Percentiles rank a stretch among this genome's conserved stretches.
These are phyloP conservation scores for Lacerta viridis DNA, from an alignment of 2,797 vertebrate species.

Conservation along the genomic window DNA sequence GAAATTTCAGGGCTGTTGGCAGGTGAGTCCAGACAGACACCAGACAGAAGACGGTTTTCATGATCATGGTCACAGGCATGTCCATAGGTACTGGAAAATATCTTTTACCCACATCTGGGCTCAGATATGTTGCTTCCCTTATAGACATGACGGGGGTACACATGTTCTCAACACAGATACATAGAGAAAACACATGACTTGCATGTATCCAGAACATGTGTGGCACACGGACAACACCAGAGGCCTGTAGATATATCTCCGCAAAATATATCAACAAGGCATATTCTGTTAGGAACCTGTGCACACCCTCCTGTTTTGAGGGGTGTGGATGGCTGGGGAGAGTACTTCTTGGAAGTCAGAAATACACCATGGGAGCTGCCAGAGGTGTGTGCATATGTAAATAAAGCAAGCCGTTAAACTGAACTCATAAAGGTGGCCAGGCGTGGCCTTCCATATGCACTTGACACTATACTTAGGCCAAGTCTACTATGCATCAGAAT, in stretches of 20 bases:
- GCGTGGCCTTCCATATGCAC: background rate
- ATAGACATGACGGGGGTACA: constrained; percentile 17
- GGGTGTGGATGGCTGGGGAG: background rate
- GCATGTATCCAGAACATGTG: constrained; percentile 43
- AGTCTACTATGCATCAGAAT: too few relatives aligned
- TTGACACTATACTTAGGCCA: too few relatives aligned
- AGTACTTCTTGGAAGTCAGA: background rate
- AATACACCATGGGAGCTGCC: background rate
- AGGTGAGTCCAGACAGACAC: constrained; percentile 12
- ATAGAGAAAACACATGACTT: constrained; percentile 2
- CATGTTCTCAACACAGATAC: constrained; percentile 32
- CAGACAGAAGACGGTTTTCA: constrained; percentile 14
- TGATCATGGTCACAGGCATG: constrained; percentile 28
- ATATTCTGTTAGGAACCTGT: constrained; percentile 10
- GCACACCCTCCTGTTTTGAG: constrained; percentile 9
- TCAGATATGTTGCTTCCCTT: constrained; percentile 36
- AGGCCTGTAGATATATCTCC: constrained; percentile 26
- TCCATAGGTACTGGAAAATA: constrained; percentile 43
- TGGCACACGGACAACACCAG: constrained; percentile 15
- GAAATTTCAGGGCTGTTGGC: background rate
- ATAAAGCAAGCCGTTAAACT: background rate
- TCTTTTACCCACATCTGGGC: background rate
- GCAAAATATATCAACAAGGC: constrained; percentile 29
- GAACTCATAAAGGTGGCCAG: background rate
- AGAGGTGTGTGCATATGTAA: background rate